A percentile compares a stretch with the other conserved stretches of the same genome.
Evolutionary conservation across 2,113 vertebrate genomes (phyloP).

Genomic region (Cairina moschata): DNA sequence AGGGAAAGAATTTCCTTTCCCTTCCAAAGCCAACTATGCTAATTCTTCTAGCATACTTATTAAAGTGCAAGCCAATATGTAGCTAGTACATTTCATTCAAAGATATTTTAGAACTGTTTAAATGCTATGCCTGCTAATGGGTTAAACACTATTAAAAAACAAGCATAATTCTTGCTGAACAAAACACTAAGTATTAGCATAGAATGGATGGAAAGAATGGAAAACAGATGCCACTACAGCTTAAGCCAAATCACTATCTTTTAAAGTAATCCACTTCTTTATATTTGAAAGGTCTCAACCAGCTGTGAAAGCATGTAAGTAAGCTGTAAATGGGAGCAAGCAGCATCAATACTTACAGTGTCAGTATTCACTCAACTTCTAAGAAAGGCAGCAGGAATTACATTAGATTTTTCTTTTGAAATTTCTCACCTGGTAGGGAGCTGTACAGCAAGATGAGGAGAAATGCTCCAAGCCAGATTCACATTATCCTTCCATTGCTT

Average conservation of each 20-base stretch:
- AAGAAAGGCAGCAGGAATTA: not conserved
- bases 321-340: not conserved
- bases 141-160: not conserved
- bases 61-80: not conserved
- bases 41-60: not conserved
- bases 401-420: not conserved
- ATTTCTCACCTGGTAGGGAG: conserved; percentile 87
- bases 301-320: not conserved
- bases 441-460: conserved; percentile 92
- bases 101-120: not conserved
- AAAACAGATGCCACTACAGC: not conserved
- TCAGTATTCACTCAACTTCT: not conserved
- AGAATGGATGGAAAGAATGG: not conserved
- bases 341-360: not conserved
- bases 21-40: not conserved
- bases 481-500: conserved; percentile 99
- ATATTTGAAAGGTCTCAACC: not conserved
- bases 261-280: not conserved
- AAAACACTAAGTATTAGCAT: not conserved
- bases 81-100: not conserved
- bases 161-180: not conserved
- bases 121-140: not conserved
- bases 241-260: not conserved
- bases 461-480: conserved; percentile 95
- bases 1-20: conserved; percentile 53